Conservation (phyloP, 64 coral and sea anemone genomes). For the Pocillopora verrucosa region DNA sequence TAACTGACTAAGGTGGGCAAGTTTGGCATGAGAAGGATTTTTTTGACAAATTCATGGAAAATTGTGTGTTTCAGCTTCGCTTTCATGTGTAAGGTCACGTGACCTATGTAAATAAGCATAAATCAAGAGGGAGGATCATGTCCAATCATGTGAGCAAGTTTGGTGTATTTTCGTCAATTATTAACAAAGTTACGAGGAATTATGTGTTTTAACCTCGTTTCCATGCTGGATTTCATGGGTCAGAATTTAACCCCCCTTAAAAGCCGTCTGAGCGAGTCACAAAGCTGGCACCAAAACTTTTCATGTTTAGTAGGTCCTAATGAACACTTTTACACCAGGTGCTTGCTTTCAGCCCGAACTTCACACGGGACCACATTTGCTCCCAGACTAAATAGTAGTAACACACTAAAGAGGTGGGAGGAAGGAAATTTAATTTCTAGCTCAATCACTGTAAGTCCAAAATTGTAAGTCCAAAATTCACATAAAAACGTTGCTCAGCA, state of each 20-base stretch:
- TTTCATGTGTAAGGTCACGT: no score
- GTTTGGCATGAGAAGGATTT: conserved; percentile 65
- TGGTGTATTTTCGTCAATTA: conserved; percentile 8
- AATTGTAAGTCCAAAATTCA: no score
- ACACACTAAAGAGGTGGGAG: no score
- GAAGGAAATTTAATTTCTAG: no score
- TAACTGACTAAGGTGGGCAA: conserved; percentile 61
- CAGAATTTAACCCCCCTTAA: conserved; percentile 4
- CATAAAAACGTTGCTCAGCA: no score
- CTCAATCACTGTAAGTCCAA: no score
- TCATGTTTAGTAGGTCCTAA: conserved; percentile 61
- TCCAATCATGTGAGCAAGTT: conserved; percentile 70
- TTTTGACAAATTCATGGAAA: no score
- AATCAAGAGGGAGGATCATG: conserved; percentile 62
- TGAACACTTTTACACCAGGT: conserved; percentile 71
- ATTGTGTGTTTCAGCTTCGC: no score
- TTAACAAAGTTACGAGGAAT: conserved; percentile 47
- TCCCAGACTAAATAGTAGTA: conserved; percentile 36
- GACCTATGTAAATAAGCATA: no score
- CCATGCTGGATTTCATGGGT: no score
- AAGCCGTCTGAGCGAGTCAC: conserved; percentile 65
- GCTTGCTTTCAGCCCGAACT: conserved; percentile 73
- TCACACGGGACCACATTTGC: conserved; percentile 70
- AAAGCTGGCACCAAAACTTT: conserved; percentile 78
- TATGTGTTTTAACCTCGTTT: no score